Evolutionary conservation across 2,888 invertebrate species (phyloP), one percentile per base, ranked within the genome.

Genomic region (Gortyna flavago): DNA sequence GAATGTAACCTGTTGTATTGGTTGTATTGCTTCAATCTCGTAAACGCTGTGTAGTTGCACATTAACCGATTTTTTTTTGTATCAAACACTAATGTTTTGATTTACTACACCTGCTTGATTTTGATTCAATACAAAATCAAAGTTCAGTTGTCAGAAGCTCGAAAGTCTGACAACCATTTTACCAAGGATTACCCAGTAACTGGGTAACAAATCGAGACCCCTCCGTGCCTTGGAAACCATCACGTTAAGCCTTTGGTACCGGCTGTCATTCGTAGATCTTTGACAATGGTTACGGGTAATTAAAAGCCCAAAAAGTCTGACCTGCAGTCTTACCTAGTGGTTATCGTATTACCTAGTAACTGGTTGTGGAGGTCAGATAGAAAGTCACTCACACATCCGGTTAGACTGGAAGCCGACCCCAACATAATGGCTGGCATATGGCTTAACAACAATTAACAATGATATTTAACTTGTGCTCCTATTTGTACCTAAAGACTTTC

Each of bases 1-100:
- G 85, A 87, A 84, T 86, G 89, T 89, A 90, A 92, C 92, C 90
- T 87, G 92, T 91, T 92, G 91, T 81, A 44, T 13, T 44, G 13
- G 44, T 44, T 44, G 44, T 44, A 72, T 90, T 88, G 90, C 91
- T 87, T 88, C 87, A 85, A 85, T 86, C 88, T 86, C 82, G 82
- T 88, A 89, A 88, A 86, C 81, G 85, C 74, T 80, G 66, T 81
- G 85, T 86, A 89, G 85, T 85, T 87, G 88, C 80, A 85, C 83
- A 84, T 89, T 88, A 88, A 76, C 76, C 78, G 81, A 79, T 67
- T 72, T 79, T 41, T 41, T 41, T 68, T 72, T 70, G 11, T 75
- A 70, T 79, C 61, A 54, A 79, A 79, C 65, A 67, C 59, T 67
- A 44, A 75, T 85, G 32, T 70, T 69, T 71, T 72, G 32, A 85